Evolutionary conservation across 2,888 invertebrate species (phyloP), one percentile per base, ranked within the genome.

Genomic region (Cephus pygmeus): DNA sequence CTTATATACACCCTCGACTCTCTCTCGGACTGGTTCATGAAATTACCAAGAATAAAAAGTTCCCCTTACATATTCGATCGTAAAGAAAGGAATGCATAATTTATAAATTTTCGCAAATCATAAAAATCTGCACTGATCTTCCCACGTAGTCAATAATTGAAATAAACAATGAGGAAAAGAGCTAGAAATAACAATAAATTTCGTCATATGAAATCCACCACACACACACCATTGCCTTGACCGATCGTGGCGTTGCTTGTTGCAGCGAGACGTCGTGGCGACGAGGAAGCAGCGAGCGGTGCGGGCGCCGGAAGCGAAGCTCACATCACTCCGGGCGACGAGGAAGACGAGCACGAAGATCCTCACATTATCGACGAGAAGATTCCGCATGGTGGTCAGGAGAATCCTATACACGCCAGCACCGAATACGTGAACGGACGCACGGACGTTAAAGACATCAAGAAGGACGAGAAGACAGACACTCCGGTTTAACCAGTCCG

Each of bases 381-480:
- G 80, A 84, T 90, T 40, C 90, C 91, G 34, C 90, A 90, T 81
- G 90, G 90, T 69, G 91, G 91, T 83, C 91, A 91, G 84, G 91
- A 91, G 82, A 91, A 91, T 83, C 91, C 91, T 68, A 90, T 91
- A 84, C 93, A 94, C 87, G 92, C 92, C 83, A 93, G 93, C 85
- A 92, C 92, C 84, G 94, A 94, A 87, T 94, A 93, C 91, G 93
- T 94, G 87, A 93, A 93, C 88, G 93, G 93, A 80, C 93, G 93
- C 87, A 93, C 93, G 85, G 91, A 93, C 85, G 92, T 93, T 87
- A 93, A 93, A 91, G 92, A 93, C 85, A 90, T 90, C 85, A 93
- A 93, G 87, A 92, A 93, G 88, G 93, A 94, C 88, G 93, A 93
- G 87, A 91, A 91, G 81, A 91, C 90, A 83, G 93, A 94, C 87